Percentiles rank a stretch among this genome's conserved stretches.
Conservation (phyloP, 1,140 invertebrate genomes). For the Polyergus mexicanus region DNA sequence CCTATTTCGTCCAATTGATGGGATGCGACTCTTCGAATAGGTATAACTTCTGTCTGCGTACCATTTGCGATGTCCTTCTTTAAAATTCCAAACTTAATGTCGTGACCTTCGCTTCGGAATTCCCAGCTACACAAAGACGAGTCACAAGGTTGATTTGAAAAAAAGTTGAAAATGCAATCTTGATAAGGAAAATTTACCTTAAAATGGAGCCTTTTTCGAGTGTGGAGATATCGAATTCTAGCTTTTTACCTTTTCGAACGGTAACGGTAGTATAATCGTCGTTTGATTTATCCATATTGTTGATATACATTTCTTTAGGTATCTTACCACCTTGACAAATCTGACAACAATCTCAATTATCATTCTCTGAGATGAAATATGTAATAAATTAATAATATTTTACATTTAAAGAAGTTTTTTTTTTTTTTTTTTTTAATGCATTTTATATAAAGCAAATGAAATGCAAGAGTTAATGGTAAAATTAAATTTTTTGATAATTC, state of each 20-base stretch:
- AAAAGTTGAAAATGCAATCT: background rate
- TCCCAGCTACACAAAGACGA: conserved; percentile 91
- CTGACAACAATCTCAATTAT: conserved; percentile 83
- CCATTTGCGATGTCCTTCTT: conserved; percentile 88
- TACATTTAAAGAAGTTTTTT: background rate
- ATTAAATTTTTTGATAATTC: background rate
- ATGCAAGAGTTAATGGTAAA: background rate
- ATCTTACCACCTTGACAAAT: conserved; percentile 93
- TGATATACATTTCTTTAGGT: conserved; percentile 90
- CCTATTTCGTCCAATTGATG: conserved; percentile 94
- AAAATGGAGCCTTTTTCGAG: conserved; percentile 89
- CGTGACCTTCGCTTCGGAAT: conserved; percentile 94
- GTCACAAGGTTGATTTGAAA: background rate
- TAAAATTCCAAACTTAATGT: conserved; percentile 95
- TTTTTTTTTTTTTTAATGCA: too few relatives aligned
- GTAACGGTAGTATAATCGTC: conserved; percentile 89
- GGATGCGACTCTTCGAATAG: conserved; percentile 90
- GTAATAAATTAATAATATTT: background rate
- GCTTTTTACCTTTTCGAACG: conserved; percentile 92
- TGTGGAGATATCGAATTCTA: conserved; percentile 90
- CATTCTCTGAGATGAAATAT: conserved; percentile 20
- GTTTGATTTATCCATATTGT: conserved; percentile 87
- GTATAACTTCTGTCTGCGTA: conserved; percentile 89
- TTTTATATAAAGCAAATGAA: background rate
- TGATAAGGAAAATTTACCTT: conserved; percentile 85